Evolutionary conservation across 2,113 vertebrate species (phyloP).

Genomic region (Alligator mississippiensis): DNA sequence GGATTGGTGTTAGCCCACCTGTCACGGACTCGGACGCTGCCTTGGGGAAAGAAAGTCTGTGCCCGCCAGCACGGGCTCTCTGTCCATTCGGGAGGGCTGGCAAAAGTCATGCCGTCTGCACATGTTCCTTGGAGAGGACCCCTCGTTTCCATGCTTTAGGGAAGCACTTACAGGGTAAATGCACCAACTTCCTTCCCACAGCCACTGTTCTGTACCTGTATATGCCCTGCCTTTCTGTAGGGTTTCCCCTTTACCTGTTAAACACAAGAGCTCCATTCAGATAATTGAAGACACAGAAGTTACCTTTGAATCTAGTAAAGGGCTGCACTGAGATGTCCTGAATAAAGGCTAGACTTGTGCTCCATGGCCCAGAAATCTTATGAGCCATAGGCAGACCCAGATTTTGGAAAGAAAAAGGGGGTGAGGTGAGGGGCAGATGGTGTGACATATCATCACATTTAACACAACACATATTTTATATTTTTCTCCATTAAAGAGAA

Average conservation of each 20-base stretch:
- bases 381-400: background rate
- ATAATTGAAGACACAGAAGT: accelerated
- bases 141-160: background rate
- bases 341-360: background rate
- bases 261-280: accelerated
- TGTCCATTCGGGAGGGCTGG: too few relatives aligned
- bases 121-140: accelerated
- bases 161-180: background rate
- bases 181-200: background rate
- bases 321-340: accelerated
- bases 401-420: too few relatives aligned
- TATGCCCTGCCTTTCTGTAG: background rate
- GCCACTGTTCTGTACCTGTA: background rate
- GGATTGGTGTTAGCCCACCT: too few relatives aligned
- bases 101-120: accelerated
- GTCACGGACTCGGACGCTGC: accelerated
- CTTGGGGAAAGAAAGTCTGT: accelerated
- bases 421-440: too few relatives aligned
- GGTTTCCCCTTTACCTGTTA: accelerated
- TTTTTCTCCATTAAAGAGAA: too few relatives aligned
- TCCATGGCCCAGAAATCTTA: background rate
- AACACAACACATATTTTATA: too few relatives aligned
- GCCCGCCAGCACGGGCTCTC: background rate
- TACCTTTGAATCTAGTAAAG: background rate
- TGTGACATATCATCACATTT: too few relatives aligned